phyloP scores from a whole-genome alignment of 2,888 invertebrate genomes.

The Arctia plantaginis region DNA sequence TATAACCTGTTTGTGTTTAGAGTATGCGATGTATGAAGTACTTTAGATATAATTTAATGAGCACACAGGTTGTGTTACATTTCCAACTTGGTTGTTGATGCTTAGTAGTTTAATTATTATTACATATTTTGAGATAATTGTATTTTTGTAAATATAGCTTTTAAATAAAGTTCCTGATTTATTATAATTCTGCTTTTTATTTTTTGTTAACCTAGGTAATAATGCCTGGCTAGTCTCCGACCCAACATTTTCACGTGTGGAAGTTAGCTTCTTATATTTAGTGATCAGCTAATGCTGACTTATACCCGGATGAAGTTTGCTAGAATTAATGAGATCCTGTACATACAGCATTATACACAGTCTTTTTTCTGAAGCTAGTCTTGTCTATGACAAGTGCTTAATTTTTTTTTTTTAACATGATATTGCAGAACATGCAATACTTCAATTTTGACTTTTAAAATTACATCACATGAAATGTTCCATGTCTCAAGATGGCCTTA shows the following conservation, averaged over 20 bases:
- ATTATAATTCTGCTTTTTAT: conserved; percentile 55
- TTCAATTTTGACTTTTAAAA: background rate
- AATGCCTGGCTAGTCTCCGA: background rate
- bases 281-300: too few relatives aligned
- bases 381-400: too few relatives aligned
- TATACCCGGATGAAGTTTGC: too few relatives aligned
- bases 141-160: conserved; percentile 84
- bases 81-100: conserved; percentile 70
- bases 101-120: conserved; percentile 63
- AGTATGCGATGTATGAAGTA: conserved; percentile 12
- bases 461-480: background rate
- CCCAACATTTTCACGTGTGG: too few relatives aligned
- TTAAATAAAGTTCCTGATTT: conserved; percentile 86
- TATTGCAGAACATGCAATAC: background rate
- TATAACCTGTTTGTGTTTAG: conserved; percentile 5
- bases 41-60: conserved; percentile 41
- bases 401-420: too few relatives aligned
- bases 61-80: conserved; percentile 44
- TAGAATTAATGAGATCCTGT: too few relatives aligned
- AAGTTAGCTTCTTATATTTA: too few relatives aligned
- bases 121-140: conserved; percentile 81
- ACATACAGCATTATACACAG: too few relatives aligned
- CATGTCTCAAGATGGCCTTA: too few relatives aligned
- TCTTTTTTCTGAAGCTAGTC: too few relatives aligned
- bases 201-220: conserved; percentile 1